Conservation (phyloP, 2,113 vertebrate species). For the Tyrannus savana region DNA sequence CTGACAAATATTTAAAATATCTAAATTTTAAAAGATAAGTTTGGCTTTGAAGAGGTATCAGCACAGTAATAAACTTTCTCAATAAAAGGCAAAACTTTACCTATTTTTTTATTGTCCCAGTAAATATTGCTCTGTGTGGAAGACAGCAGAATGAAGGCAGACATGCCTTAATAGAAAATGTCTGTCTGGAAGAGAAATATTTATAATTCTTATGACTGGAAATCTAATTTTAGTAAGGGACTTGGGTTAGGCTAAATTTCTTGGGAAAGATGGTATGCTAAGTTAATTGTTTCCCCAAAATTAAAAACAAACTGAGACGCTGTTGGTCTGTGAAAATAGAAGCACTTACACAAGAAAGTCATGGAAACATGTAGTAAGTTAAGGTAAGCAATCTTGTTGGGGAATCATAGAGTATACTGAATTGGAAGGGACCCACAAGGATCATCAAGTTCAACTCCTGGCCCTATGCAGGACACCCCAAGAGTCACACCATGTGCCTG, state of each 20-base stretch:
- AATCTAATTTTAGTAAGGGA: slow-evolving; percentile 44
- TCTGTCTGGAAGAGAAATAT: slow-evolving; percentile 47
- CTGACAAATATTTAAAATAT: not conserved
- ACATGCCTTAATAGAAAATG: slow-evolving; percentile 36
- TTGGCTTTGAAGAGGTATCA: not conserved
- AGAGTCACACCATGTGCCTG: not conserved
- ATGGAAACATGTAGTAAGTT: not conserved
- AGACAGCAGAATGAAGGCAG: slow-evolving; percentile 27
- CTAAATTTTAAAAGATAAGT: not conserved
- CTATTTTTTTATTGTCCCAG: not conserved
- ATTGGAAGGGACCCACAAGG: not conserved
- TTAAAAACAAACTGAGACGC: not conserved
- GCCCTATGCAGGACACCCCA: not conserved
- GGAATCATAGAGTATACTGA: not conserved
- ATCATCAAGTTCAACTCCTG: rapidly evolving
- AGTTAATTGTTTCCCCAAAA: slow-evolving; percentile 16
- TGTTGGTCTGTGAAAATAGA: not conserved
- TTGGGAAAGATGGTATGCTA: slow-evolving; percentile 21
- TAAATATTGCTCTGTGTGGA: slow-evolving; percentile 17
- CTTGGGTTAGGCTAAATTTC: slow-evolving; percentile 46
- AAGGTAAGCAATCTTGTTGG: not conserved
- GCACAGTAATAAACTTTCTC: not conserved
- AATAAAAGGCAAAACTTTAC: slow-evolving; percentile 2
- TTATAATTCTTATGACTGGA: slow-evolving; percentile 42
- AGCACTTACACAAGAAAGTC: not conserved